Base-by-base conservation (phyloP, 2,113 vertebrate genomes). In the Apodemus speciosus region DNA sequence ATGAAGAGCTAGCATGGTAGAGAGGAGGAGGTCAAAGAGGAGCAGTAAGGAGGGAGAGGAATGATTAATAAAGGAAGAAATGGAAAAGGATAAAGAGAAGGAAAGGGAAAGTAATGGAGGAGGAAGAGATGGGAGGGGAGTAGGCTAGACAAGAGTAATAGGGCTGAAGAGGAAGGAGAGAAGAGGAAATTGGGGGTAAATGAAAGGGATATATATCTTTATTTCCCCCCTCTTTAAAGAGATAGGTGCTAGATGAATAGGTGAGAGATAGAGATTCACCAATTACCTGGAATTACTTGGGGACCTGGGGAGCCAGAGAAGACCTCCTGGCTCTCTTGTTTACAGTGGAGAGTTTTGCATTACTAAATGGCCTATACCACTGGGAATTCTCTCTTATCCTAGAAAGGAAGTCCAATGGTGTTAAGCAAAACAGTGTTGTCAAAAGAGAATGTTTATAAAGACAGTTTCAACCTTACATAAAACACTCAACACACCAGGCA, bases 1-100 rank as follows among this genome's bases (percentile, higher is more conserved):
- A 62, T 81, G 2, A 15, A 80, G 9, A 56, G 20, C 2, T n/a
- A 56, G 4, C 0, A 0, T 53, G 18, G 20, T 1, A 0, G 1
- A 56, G n/a, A 80, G 6, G 3, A 80, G 6, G 3, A 35, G 6
- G 30, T 51, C 1, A 30, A 25, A 64, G 8, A 66, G 20, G 6
- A 25, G 18, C 2, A 25, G 9, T 5, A 53, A 58, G 2, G 35
- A n/a, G 3, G 10, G 3, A 30, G 35, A 43, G 3, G 38, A 5
- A 9, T 9, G 9, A 14, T 38, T 51, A 68, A 30, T 0, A 0
- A 43, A 30, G 38, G 9, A 23, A 86, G 35, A 38, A 35, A 15
- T 49, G 27, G 40, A 3, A 38, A 3, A 15, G 23, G 23, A 16
- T 35, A 30, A 35, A 49, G 5, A 66, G 13, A 3, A 58, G 0